Conservation (phyloP, 2,888 invertebrate genomes). For the Lasioglossum calceatum region DNA sequence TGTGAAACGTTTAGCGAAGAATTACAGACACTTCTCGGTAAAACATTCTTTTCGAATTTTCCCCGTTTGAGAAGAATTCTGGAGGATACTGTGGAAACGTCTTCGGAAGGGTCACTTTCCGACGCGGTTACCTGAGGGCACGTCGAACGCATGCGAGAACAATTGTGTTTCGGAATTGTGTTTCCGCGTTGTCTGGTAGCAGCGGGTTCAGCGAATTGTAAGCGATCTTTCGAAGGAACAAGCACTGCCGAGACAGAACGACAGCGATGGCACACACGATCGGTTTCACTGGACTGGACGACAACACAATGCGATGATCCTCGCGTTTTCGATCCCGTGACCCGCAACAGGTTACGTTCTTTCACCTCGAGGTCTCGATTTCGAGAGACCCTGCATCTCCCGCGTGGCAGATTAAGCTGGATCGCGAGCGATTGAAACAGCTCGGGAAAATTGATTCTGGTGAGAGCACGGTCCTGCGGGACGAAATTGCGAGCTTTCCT, state of each 20-base stretch:
- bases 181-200: not conserved
- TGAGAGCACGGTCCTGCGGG: not conserved
- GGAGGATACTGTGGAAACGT: not conserved
- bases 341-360: constrained; percentile 58
- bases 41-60: not conserved
- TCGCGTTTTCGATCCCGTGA: not conserved
- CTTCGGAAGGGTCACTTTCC: not conserved
- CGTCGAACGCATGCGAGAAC: not conserved
- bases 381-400: not conserved
- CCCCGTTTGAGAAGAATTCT: not conserved
- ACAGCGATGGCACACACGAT: not conserved
- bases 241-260: not conserved
- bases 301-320: not conserved
- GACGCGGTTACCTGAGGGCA: not conserved
- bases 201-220: not conserved
- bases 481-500: not conserved
- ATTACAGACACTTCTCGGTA: too few species aligned
- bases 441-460: constrained; percentile 1
- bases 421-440: not conserved
- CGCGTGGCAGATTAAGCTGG: not conserved
- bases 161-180: not conserved
- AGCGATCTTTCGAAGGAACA: not conserved
- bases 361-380: not conserved
- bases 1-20: not conserved
- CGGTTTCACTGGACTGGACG: not conserved